Evolutionary conservation across 2,888 invertebrate genomes (phyloP).

Genomic region (Oscheius myriophilus): DNA sequence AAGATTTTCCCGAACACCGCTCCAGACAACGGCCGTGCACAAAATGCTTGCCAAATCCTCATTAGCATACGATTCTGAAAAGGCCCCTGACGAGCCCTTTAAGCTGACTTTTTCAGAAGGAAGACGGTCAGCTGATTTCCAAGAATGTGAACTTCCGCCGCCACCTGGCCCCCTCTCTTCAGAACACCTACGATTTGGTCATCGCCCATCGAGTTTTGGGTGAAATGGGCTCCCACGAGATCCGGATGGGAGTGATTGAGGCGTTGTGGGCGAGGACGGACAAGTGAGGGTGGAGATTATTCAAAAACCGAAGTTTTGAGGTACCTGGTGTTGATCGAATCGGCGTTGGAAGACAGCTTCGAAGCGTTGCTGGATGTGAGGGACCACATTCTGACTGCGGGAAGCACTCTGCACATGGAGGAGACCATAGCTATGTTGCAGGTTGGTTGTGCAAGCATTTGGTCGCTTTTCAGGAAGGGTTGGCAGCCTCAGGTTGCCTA

Average conservation of each 20-base stretch:
- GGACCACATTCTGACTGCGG: conserved; percentile 80
- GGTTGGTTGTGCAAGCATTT: background rate
- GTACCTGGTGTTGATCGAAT: conserved; percentile 65
- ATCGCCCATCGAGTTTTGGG: conserved; percentile 63
- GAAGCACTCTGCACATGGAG: conserved; percentile 26
- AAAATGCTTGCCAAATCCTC: too few species aligned
- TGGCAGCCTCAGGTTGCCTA: background rate
- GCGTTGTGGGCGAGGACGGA: conserved; percentile 64
- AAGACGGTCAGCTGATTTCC: conserved; percentile 48
- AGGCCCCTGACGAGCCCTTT: too few species aligned
- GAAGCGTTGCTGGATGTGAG: conserved; percentile 84
- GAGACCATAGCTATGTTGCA: background rate
- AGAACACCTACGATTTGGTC: conserved; percentile 66
- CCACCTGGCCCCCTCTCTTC: conserved; percentile 57
- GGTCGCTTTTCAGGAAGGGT: background rate
- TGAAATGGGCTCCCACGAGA: conserved; percentile 56
- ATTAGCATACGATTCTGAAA: too few species aligned
- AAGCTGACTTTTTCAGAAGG: too few species aligned
- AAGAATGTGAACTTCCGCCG: conserved; percentile 60
- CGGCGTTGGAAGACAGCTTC: conserved; percentile 73
- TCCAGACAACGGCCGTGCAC: too few species aligned
- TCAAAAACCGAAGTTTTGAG: too few species aligned
- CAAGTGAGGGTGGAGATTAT: too few species aligned
- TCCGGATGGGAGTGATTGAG: conserved; percentile 54
- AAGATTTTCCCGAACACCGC: too few species aligned